A percentile compares a stretch with the other conserved stretches of the same genome.
Conservation (phyloP, 2,797 vertebrate species). For the Melanotaenia trifasciata region DNA sequence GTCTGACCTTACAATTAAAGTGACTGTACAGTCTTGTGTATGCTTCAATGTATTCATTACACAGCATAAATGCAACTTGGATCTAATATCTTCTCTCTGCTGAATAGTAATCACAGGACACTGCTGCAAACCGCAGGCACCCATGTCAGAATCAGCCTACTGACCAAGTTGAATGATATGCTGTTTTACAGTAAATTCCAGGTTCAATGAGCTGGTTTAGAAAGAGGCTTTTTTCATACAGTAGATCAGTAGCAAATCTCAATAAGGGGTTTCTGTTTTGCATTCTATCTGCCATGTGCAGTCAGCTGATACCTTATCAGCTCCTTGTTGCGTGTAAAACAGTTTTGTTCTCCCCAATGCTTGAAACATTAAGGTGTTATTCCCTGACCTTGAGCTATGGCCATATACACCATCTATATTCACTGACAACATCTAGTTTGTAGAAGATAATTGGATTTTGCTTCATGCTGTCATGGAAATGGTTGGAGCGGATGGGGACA, state of each 20-base stretch:
- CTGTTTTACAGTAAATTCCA: slow-evolving; percentile 44
- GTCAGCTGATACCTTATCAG: slow-evolving; percentile 75
- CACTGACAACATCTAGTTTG: slow-evolving; percentile 81
- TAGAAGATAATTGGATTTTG: slow-evolving; percentile 86
- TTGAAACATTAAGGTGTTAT: slow-evolving; percentile 67
- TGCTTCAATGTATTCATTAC: not conserved
- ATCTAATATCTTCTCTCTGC: not conserved
- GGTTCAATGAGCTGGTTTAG: slow-evolving; percentile 35
- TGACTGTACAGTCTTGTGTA: slow-evolving; percentile 14
- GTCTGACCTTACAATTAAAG: slow-evolving; percentile 12
- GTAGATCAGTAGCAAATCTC: slow-evolving; percentile 53
- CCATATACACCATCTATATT: slow-evolving; percentile 79
- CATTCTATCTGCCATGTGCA: slow-evolving; percentile 64
- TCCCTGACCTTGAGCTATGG: slow-evolving; percentile 78
- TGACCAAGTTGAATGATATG: slow-evolving; percentile 69
- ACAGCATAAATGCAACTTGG: not conserved
- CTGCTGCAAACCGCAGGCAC: slow-evolving; percentile 65
- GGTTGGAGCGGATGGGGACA: slow-evolving; percentile 62
- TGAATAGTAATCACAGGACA: slow-evolving; percentile 60
- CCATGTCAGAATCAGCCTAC: slow-evolving; percentile 59
- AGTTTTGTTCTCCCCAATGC: slow-evolving; percentile 49
- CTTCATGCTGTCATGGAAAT: slow-evolving; percentile 74
- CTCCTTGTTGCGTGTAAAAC: slow-evolving; percentile 64
- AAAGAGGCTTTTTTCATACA: slow-evolving; percentile 22
- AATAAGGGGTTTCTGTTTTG: slow-evolving; percentile 56